These are phyloP conservation scores for Oconnorella tubifera DNA, from an alignment of 2,888 invertebrate genomes.

Conservation along the genomic window DNA sequence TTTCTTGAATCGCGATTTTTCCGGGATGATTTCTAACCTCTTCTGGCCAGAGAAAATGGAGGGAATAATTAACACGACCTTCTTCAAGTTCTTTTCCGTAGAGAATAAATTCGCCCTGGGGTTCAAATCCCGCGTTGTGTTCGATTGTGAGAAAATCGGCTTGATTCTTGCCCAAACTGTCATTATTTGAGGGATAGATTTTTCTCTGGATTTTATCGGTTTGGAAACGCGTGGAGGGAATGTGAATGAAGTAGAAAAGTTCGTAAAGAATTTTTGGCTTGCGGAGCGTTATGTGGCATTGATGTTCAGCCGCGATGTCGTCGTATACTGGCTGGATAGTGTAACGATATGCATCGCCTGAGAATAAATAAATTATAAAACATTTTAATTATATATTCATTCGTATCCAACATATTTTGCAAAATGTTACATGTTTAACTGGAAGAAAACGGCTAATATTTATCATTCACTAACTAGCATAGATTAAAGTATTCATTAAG, in stretches of 20 bases:
- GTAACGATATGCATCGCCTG: constrained; percentile 49
- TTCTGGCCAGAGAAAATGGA: constrained; percentile 42
- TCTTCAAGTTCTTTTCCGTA: constrained; percentile 38
- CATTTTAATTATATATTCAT: not conserved
- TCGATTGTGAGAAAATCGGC: constrained; percentile 42
- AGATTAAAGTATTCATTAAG: too few relatives aligned
- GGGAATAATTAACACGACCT: constrained; percentile 21
- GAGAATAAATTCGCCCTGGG: constrained; percentile 46
- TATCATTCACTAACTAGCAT: too few relatives aligned
- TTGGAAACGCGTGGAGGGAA: constrained; percentile 30
- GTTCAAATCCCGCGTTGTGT: constrained; percentile 36
- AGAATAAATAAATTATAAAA: constrained; percentile 1
- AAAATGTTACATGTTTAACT: too few relatives aligned
- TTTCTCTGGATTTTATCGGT: constrained; percentile 30
- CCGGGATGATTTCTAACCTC: constrained; percentile 28
- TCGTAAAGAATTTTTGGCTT: constrained; percentile 32
- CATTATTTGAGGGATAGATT: constrained; percentile 24
- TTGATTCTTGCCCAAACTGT: constrained; percentile 21
- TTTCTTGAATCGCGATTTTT: constrained; percentile 31
- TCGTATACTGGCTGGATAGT: constrained; percentile 47
- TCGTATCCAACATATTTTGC: too few relatives aligned
- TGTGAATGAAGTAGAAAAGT: constrained; percentile 34
- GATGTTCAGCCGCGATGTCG: constrained; percentile 36
- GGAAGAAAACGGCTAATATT: too few relatives aligned
- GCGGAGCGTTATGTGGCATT: constrained; percentile 31